Evolutionary conservation across 2,888 invertebrate genomes (phyloP).

Genomic region (Apoda limacodes): DNA sequence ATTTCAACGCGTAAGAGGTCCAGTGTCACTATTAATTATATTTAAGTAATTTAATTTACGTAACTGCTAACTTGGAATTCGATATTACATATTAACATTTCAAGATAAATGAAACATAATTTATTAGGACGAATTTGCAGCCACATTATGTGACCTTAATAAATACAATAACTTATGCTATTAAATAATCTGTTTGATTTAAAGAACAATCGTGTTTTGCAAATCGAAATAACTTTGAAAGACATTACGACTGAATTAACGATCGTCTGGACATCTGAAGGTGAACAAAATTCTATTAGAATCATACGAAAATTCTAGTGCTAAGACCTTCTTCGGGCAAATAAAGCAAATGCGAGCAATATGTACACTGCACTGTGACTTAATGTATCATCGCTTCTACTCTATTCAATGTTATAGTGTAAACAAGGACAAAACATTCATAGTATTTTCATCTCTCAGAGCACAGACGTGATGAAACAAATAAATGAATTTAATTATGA

Average conservation of each 20-base stretch:
- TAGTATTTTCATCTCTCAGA: slow-evolving; percentile 60
- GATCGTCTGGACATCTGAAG: slow-evolving; percentile 10
- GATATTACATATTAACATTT: no score
- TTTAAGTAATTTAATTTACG: no score
- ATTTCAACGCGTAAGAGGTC: no score
- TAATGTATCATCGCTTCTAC: slow-evolving; percentile 47
- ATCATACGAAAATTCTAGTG: slow-evolving; percentile 6
- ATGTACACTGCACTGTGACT: slow-evolving; percentile 47
- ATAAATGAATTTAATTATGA: slow-evolving; percentile 65
- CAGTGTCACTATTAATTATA: no score
- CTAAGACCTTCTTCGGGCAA: slow-evolving; percentile 26
- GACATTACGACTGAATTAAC: slow-evolving; percentile 15
- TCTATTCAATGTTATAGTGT: slow-evolving; percentile 38
- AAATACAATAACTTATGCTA: slow-evolving; percentile 9
- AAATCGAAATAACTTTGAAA: slow-evolving; percentile 39
- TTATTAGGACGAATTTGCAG: no score
- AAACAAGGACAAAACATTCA: slow-evolving; percentile 52
- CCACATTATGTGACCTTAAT: no score
- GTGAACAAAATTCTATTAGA: slow-evolving; percentile 6
- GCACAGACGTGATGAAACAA: slow-evolving; percentile 62
- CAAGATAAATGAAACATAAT: no score
- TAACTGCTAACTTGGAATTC: no score
- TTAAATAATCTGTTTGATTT: slow-evolving; percentile 17
- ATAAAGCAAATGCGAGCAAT: slow-evolving; percentile 50
- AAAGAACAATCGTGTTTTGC: slow-evolving; percentile 22